Base-by-base conservation (phyloP, 2,888 invertebrate species). In the Hydropsyche betteni region DNA sequence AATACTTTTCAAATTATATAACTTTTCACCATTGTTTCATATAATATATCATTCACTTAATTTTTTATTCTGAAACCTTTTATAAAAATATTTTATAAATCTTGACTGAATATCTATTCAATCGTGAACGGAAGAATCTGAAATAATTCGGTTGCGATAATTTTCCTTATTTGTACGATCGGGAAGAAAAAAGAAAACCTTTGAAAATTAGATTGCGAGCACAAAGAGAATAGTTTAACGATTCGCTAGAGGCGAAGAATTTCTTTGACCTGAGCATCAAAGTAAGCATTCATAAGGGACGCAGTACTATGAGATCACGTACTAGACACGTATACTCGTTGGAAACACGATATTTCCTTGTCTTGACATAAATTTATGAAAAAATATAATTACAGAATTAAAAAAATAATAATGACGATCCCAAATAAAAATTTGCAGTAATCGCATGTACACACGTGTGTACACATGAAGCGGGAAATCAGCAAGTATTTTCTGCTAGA, bases 191-290 rank as follows among this genome's bases (percentile, higher is more conserved):
- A 44, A 55, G 55, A 72, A 70, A 70, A 58, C 58, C 58, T 61
- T 55, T 72, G 70, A 72, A 61, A 72, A 72, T 72, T 61, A 72
- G 61, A 64, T 75, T 50, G 53, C 68, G 38, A 55, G 51, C 36
- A 74, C 50, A 76, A 74, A 76, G 74, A 36, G 74, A 76, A 76
- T 76, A 74, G 68, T 76, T 75, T 74, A 76, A 76, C 76, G 73
- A 50, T 53, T 53, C 68, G 68, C 38, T 74, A 44, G 58, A 68
- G 14, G 69, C 16, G 58, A 73, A 76, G 74, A 44, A 76, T 76
- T 69, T 53, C 76, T 76, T 76, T 73, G 76, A 64, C 64, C 64
- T 64, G 34, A 64, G 36, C 64, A 64, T 64, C 64, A 64, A 64
- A 64, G 64, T 64, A 64, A 34, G 64, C 64, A 64, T 64, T 64